A percentile compares a stretch with the other conserved stretches of the same genome.
These are phyloP conservation scores for Frankliniella fusca DNA, from an alignment of 2,888 invertebrate species.

Conservation along the genomic window DNA sequence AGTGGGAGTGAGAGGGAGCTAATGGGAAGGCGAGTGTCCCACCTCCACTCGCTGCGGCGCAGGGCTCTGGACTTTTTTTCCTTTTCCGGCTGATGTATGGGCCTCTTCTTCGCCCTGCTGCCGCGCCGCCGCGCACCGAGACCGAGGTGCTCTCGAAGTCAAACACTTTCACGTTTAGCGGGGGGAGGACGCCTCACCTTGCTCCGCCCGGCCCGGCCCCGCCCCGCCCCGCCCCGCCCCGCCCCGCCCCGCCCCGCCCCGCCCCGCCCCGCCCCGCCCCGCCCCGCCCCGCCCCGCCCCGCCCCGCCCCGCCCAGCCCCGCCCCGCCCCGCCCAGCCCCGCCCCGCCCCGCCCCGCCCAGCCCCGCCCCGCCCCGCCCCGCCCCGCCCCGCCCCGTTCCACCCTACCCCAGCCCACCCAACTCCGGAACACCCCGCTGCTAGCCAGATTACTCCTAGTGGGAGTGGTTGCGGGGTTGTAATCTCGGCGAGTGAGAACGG, in stretches of 20 bases:
- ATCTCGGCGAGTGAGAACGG: not conserved
- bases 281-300: not conserved
- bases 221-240: not conserved
- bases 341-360: not conserved
- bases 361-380: not conserved
- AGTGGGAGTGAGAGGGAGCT: too few relatives aligned
- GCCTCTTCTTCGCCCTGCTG: not conserved
- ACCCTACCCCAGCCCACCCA: not conserved
- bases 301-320: not conserved
- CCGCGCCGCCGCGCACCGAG: not conserved
- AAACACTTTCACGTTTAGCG: not conserved
- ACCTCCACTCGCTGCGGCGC: too few relatives aligned
- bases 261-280: too few relatives aligned
- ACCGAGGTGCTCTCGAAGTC: not conserved
- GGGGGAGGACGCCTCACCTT: too few relatives aligned
- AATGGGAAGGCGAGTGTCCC: too few relatives aligned
- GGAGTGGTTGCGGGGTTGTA: not conserved
- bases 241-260: not conserved
- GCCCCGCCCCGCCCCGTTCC: not conserved
- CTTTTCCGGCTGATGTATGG: not conserved
- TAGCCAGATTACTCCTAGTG: too few relatives aligned
- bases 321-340: not conserved
- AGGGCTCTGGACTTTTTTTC: too few relatives aligned
- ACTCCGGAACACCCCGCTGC: not conserved
- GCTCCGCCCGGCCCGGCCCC: not conserved